These are phyloP conservation scores for Caenorhabditis sp. DNA, from an alignment of 2,888 invertebrate genomes.

Conservation along the genomic window DNA sequence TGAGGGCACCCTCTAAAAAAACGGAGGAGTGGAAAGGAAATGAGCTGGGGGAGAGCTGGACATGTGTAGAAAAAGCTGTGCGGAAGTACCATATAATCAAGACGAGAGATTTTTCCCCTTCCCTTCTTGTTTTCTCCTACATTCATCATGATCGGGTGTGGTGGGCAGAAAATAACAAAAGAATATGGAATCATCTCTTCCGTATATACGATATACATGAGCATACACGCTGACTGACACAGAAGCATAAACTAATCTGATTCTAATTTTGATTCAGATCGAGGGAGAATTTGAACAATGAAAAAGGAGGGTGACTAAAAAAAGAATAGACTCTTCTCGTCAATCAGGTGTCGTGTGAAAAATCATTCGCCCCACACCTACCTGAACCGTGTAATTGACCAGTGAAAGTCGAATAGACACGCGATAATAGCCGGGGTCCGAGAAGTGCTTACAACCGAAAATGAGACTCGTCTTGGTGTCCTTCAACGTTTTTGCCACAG, in stretches of 20 bases:
- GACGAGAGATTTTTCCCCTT: slow-evolving; percentile 27
- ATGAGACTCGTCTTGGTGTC: slow-evolving; percentile 64
- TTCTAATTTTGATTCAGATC: slow-evolving; percentile 33
- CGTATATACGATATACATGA: too few relatives aligned
- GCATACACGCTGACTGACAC: slow-evolving; percentile 9
- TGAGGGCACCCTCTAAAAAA: slow-evolving; percentile 37
- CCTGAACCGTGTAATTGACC: slow-evolving; percentile 67
- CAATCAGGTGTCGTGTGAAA: slow-evolving; percentile 49
- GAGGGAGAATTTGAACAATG: neutral
- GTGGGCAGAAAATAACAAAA: slow-evolving; percentile 45
- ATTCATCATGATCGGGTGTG: slow-evolving; percentile 18
- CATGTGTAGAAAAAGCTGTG: slow-evolving; percentile 55
- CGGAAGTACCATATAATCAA: slow-evolving; percentile 65
- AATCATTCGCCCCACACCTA: slow-evolving; percentile 30
- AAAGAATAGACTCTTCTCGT: slow-evolving; percentile 4
- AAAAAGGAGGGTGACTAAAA: neutral
- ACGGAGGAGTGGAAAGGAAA: slow-evolving; percentile 45
- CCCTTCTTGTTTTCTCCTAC: slow-evolving; percentile 45
- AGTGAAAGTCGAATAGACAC: slow-evolving; percentile 66
- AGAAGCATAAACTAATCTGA: slow-evolving; percentile 24
- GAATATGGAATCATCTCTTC: slow-evolving; percentile 46
- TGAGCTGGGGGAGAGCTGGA: slow-evolving; percentile 47
- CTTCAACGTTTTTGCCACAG: slow-evolving; percentile 54
- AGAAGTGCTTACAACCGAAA: slow-evolving; percentile 73
- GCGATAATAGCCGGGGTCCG: slow-evolving; percentile 74